Base-by-base conservation (phyloP, 2,113 vertebrate genomes). In the Caranx melampygus region DNA sequence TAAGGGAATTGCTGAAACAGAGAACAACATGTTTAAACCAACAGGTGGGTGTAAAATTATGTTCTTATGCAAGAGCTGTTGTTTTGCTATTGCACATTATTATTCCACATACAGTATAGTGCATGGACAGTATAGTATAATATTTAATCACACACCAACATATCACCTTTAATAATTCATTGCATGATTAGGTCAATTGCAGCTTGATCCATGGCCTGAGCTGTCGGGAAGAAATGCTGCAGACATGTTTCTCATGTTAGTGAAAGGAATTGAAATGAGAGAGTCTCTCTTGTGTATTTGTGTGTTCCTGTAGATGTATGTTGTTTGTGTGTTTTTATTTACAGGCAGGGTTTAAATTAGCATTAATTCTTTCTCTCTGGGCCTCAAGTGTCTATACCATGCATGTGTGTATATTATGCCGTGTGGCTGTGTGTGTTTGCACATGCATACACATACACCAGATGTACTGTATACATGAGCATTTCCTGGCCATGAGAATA, bases 61-160 rank as follows among this genome's bases (percentile, higher is more conserved):
- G 51, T 74, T 45, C 72, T 86, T 71, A 78, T 67, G 13, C 44
- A 78, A 75, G 54, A 57, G 7, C 35, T 37, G 35, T 37, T 37
- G 35, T 37, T 37, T 37, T 37, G 20, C 33, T 75, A 54, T 75
- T 82, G 74, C 26, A 26, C 26, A 26, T 26, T 26, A 26, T 26
- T 26, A 26, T 26, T 26, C 26, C 26, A 1, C 26, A 26, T 26
- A 26, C 26, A n/a, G n/a, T 74, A 49, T 54, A 82, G 2, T 31
- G 18, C 59, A 20, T 42, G 40, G 45, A 47, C 15, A 26, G 57
- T 49, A 58, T 37, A 37, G 26, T 37, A 37, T 37, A 64, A 78
- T 58, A 78, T 90, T 88, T 79, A 75, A 68, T 81, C 49, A 70
- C 72, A 88, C 58, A 87, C 84, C 20, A 83, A 69, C 21, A 70